phyloP scores from a whole-genome alignment of 2,888 invertebrate genomes.

The Lymantria dispar region DNA sequence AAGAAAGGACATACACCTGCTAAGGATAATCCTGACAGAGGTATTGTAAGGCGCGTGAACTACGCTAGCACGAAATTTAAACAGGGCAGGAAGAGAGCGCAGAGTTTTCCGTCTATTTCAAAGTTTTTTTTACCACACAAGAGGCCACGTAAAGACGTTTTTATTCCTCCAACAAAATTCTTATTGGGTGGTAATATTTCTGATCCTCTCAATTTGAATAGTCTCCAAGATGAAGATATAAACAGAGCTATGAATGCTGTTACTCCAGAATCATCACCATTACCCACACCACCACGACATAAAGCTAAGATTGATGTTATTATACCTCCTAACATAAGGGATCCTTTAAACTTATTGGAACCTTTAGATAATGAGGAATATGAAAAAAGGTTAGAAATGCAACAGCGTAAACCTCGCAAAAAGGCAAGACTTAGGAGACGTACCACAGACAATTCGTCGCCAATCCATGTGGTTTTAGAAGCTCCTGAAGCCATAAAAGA shows the following conservation, averaged over 20 bases:
- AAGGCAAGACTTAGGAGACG: constrained; percentile 83
- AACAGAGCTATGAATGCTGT: constrained; percentile 92
- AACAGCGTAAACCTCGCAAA: constrained; percentile 86
- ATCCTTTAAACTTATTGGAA: constrained; percentile 93
- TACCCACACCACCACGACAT: constrained; percentile 91
- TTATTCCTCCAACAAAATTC: constrained; percentile 96
- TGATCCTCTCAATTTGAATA: constrained; percentile 96
- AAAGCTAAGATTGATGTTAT: constrained; percentile 93
- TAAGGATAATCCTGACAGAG: constrained; percentile 69
- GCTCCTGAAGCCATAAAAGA: constrained; percentile 47
- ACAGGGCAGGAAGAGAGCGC: constrained; percentile 84
- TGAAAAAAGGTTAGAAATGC: constrained; percentile 88
- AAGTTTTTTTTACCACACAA: constrained; percentile 90
- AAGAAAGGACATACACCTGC: constrained; percentile 65
- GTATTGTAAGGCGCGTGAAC: constrained; percentile 63
- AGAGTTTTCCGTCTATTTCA: constrained; percentile 85
- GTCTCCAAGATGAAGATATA: constrained; percentile 91
- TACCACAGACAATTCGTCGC: constrained; percentile 71
- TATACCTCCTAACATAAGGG: constrained; percentile 95
- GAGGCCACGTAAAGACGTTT: constrained; percentile 87
- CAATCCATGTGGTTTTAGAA: constrained; percentile 42
- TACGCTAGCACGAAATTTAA: constrained; percentile 73
- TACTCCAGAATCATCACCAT: constrained; percentile 95
- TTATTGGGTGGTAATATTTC: constrained; percentile 96
- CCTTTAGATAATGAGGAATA: constrained; percentile 91